A percentile compares a stretch with the other conserved stretches of the same genome.
These are phyloP conservation scores for Parambassis ranga DNA, from an alignment of 2,797 vertebrate genomes.

Conservation along the genomic window DNA sequence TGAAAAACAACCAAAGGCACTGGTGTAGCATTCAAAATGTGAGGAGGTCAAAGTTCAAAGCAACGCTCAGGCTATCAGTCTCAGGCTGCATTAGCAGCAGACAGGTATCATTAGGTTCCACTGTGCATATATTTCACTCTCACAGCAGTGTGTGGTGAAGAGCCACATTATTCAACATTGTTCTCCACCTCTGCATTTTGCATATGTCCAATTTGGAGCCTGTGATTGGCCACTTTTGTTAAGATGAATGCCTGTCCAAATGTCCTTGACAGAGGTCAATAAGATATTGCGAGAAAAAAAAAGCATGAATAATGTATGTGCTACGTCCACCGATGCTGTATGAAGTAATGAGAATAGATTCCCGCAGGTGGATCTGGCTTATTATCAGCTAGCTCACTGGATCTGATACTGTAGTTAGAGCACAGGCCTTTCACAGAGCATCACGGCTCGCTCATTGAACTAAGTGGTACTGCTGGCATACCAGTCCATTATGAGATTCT, in stretches of 20 bases:
- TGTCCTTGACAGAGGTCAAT: constrained; percentile 73
- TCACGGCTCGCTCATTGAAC: neutral
- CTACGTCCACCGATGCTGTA: constrained; percentile 23
- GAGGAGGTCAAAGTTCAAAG: constrained; percentile 41
- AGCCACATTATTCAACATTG: constrained; percentile 42
- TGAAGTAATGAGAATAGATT: constrained; percentile 66
- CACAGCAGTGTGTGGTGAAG: neutral
- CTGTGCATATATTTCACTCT: constrained; percentile 16
- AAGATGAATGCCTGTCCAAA: constrained; percentile 66
- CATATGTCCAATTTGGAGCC: constrained; percentile 59
- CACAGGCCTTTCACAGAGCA: neutral
- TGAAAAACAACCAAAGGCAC: neutral
- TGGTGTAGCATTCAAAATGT: constrained; percentile 28
- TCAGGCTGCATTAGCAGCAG: constrained; percentile 21
- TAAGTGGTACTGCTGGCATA: neutral
- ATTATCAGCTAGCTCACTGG: constrained; percentile 45
- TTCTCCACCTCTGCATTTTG: constrained; percentile 42
- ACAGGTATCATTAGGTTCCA: constrained; percentile 30
- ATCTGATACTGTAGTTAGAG: constrained; percentile 35
- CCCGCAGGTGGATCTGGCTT: constrained; percentile 55
- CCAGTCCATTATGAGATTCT: neutral
- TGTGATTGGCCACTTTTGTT: constrained; percentile 68
- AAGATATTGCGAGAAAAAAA: constrained; percentile 58
- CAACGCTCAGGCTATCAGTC: constrained; percentile 12
- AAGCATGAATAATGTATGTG: constrained; percentile 71